phyloP scores from a whole-genome alignment of 2,888 invertebrate genomes.

The Pyrrhosoma nymphula region DNA sequence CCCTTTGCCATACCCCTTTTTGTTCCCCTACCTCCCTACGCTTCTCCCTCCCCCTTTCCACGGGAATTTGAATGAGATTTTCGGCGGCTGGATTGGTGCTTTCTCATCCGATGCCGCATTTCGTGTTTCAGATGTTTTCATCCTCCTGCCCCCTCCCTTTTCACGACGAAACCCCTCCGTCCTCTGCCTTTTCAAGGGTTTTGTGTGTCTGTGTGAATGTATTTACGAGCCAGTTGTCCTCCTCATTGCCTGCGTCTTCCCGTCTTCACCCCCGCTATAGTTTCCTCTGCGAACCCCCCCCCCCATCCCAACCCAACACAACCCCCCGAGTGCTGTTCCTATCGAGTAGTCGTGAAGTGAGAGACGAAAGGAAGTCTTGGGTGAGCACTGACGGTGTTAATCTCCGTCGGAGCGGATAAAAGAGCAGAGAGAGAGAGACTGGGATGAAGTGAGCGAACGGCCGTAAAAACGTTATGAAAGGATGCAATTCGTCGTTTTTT shows the following conservation, averaged over 20 bases:
- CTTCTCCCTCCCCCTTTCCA: slow-evolving; percentile 69
- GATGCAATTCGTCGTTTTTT: not conserved
- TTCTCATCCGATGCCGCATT: slow-evolving; percentile 63
- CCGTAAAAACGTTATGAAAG: slow-evolving; percentile 35
- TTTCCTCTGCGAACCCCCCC: not conserved
- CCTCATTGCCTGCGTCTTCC: slow-evolving; percentile 70
- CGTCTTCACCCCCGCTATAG: slow-evolving; percentile 71
- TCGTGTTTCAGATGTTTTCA: slow-evolving; percentile 60
- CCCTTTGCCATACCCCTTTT: slow-evolving; percentile 71
- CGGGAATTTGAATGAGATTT: slow-evolving; percentile 47
- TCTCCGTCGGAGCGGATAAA: not conserved
- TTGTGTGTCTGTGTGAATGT: slow-evolving; percentile 39
- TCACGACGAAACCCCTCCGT: slow-evolving; percentile 69
- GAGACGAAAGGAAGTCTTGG: not conserved
- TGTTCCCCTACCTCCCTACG: slow-evolving; percentile 71
- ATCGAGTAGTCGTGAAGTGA: slow-evolving; percentile 40
- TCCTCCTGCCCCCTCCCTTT: slow-evolving; percentile 63
- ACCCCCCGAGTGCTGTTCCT: slow-evolving; percentile 68
- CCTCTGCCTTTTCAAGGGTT: slow-evolving; percentile 33
- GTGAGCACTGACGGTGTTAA: not conserved
- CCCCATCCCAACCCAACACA: not conserved
- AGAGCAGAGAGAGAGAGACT: not conserved
- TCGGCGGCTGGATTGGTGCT: slow-evolving; percentile 56
- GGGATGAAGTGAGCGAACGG: slow-evolving; percentile 30
- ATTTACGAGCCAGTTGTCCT: slow-evolving; percentile 68